Percentiles rank a stretch among this genome's conserved stretches.
phyloP scores from a whole-genome alignment of 2,113 vertebrate genomes.

The Callopanchax toddi region DNA sequence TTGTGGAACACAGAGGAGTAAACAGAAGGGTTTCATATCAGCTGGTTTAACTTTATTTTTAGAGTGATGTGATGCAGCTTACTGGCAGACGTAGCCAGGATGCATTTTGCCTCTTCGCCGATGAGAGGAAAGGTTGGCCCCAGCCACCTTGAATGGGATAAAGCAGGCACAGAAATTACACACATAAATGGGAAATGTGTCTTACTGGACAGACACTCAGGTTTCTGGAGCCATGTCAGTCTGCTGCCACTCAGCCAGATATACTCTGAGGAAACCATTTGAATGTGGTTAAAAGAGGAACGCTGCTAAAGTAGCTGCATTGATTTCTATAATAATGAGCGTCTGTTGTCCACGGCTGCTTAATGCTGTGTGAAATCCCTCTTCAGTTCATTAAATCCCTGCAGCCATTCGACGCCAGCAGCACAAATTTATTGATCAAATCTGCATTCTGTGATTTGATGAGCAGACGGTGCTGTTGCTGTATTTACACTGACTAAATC shows the following conservation, averaged over 20 bases:
- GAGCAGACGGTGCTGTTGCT: slow-evolving; percentile 12
- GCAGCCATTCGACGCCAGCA: slow-evolving; percentile 17
- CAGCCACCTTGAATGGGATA: neutral
- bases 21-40: neutral
- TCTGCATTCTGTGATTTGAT: slow-evolving; percentile 21
- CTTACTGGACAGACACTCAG: neutral
- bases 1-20: too few relatives aligned
- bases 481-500: slow-evolving; percentile 10
- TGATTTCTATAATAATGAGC: slow-evolving; percentile 25
- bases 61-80: neutral
- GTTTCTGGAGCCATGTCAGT: slow-evolving; percentile 3
- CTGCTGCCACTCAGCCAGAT: neutral
- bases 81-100: neutral
- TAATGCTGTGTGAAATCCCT: slow-evolving; percentile 11
- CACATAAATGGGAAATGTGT: neutral
- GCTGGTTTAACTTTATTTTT: neutral
- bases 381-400: slow-evolving; percentile 17
- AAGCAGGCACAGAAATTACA: neutral
- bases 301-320: neutral
- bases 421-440: slow-evolving; percentile 6
- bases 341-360: slow-evolving; percentile 12
- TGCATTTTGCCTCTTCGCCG: neutral
- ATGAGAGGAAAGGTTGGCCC: neutral
- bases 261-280: neutral
- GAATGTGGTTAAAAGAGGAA: neutral